Base-by-base conservation (phyloP, 2,888 invertebrate genomes). In the Nomada fabriciana region DNA sequence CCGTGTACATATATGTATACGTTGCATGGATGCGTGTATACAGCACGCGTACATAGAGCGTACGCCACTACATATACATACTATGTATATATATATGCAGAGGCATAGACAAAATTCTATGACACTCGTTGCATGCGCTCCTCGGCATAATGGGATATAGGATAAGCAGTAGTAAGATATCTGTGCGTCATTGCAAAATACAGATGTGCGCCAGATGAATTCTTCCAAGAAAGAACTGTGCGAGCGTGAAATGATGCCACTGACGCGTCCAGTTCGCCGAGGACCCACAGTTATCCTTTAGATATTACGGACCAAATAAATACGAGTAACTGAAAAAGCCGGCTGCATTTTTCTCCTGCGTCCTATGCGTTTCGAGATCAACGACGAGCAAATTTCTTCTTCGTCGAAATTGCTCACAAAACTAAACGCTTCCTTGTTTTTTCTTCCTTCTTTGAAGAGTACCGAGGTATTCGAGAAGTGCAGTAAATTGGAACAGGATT, bases 111-210 rank as follows among this genome's bases (percentile, higher is more conserved):
- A 88, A 85, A 82, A 70, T 83, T 89, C 87, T 88, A 89, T 87
- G 83, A 87, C 87, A 90, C 88, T 91, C 86, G 86, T 89, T 82
- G 89, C 91, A 91, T 91, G 91, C 91, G 90, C 90, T 89, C 78
- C 84, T 87, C 84, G 88, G 88, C 88, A 84, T 86, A 88, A 86
- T 81, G 55, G 81, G 83, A 81, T 81, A 77, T 73, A 25, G 84
- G 79, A 79, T 79, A 87, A 87, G 87, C 86, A 82, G 82, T 87
- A 74, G 82, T 85, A 77, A 72, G 85, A 86, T 61, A 81, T 36
- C 64, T 76, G 75, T 57, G 73, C 73, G 79, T 85, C 81, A 70
- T 78, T 84, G 86, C 81, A 83, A 85, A 76, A 78, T 86, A 85
- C 80, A 36, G 61, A 15, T 42, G 20, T 20, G 23, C 13, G 23